Conservation (phyloP, 2,888 invertebrate genomes). For the Rhamnusium bicolor region DNA sequence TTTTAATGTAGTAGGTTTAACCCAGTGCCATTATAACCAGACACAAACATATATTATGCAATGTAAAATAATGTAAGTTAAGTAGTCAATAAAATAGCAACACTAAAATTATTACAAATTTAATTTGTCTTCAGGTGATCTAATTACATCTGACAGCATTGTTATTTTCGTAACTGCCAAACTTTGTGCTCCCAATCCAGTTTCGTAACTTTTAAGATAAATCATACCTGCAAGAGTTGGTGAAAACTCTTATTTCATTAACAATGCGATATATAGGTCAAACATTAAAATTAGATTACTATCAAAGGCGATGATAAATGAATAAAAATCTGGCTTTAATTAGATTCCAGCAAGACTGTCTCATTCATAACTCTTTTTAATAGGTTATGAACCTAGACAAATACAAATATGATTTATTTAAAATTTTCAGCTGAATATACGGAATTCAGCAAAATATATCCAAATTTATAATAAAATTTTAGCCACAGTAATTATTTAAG, state of each 20-base stretch:
- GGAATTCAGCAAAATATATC: too few relatives aligned
- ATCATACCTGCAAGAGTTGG: not conserved
- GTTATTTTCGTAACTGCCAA: not conserved
- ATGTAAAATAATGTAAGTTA: too few relatives aligned
- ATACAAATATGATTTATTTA: not conserved
- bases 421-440: too few relatives aligned
- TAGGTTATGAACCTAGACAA: not conserved
- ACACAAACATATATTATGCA: too few relatives aligned
- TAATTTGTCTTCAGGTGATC: not conserved
- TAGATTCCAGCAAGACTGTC: not conserved
- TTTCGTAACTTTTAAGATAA: not conserved
- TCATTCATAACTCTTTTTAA: not conserved
- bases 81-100: not conserved
- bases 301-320: not conserved
- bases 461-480: too few relatives aligned
- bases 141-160: not conserved
- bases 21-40: too few relatives aligned
- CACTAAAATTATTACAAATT: not conserved
- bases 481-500: too few relatives aligned
- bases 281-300: not conserved
- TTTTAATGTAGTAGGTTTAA: too few relatives aligned
- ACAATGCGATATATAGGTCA: not conserved
- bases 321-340: not conserved
- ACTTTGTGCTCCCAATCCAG: not conserved
- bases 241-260: not conserved